Base-by-base conservation (phyloP, 2,113 vertebrate species). In the Eonycteris spelaea region DNA sequence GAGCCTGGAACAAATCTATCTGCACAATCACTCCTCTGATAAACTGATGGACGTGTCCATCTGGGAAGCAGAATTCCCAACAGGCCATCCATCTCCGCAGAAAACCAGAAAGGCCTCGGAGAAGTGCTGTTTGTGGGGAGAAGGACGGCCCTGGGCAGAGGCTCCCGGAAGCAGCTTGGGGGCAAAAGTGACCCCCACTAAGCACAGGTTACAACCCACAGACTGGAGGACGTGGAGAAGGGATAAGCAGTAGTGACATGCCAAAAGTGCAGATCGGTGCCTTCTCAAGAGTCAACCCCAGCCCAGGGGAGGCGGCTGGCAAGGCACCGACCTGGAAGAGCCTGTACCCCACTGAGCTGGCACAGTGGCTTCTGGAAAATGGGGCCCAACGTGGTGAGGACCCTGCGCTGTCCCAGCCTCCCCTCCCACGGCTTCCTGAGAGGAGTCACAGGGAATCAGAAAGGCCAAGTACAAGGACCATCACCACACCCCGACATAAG, bases 61-160 rank as follows among this genome's bases (percentile, higher is more conserved):
- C 70, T 86, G 80, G 9, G 67, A 91, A 24, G 59, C 28, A 75
- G 82, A 90, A 94, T 35, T 79, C 92, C 67, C 91, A 45, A 9
- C 5, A 78, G 91, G 74, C 61, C 53, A 33, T 3, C 57, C 63
- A 6, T 59, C 71, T 84, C 90, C 75, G 71, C 71, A 38, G 77
- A 77, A 51, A 93, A 24, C 53, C 86, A 38, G 61, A 19, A 65
- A 68, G 88, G 77, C 73, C n/a, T 55, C 38, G 0, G 40, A 30
- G 61, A 28, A 55, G 40, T 0, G 13, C 43, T 14, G 26, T 28
- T n/a, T 15, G 13, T 15, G 11, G 35, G 7, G 0, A 38, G 38
- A 13, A 51, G 71, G 67, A 22, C 0, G 13, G 61, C 24, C 71
- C 26, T 2, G 43, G 8, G 3, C 22, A n/a, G 40, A 38, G 12